Evolutionary conservation across 2,888 invertebrate genomes (phyloP).

Genomic region (Microplitis manilae): DNA sequence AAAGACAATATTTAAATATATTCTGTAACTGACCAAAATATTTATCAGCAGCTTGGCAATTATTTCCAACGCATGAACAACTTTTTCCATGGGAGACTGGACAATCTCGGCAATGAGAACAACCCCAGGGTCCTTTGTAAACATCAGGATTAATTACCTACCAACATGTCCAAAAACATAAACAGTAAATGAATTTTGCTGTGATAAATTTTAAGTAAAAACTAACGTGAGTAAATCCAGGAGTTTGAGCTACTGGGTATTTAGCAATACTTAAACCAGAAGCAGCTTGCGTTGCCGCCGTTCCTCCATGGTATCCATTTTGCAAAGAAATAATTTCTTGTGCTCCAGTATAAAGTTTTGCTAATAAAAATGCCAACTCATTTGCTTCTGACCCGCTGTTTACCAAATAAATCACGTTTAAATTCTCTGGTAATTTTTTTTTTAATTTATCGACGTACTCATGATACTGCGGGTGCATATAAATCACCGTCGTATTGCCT

Average conservation of each 20-base stretch:
- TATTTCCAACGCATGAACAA: constrained; percentile 77
- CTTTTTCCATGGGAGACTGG: constrained; percentile 78
- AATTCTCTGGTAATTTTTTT: constrained; percentile 85
- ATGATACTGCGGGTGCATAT: constrained; percentile 90
- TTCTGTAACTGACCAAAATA: constrained; percentile 89
- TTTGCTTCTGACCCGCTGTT: constrained; percentile 99
- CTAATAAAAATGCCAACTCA: constrained; percentile 91
- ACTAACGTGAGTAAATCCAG: constrained; percentile 84
- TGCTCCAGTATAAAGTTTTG: constrained; percentile 88
- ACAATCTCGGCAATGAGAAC: constrained; percentile 89
- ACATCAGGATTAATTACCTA: constrained; percentile 94
- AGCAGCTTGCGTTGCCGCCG: constrained; percentile 85
- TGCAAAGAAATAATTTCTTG: constrained; percentile 89
- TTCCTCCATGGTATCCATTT: constrained; percentile 94
- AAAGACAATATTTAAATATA: constrained; percentile 83
- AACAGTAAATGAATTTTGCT: constrained; percentile 19
- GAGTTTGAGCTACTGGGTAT: constrained; percentile 79
- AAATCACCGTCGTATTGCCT: constrained; percentile 95
- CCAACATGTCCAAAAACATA: constrained; percentile 17
- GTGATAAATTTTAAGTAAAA: not conserved
- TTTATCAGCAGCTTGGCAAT: constrained; percentile 83
- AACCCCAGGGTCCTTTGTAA: constrained; percentile 92
- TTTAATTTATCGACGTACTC: constrained; percentile 90
- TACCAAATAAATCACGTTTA: constrained; percentile 93
- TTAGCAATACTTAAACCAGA: constrained; percentile 88